Conservation (phyloP, 2,888 invertebrate genomes). For the Andrena fulva region DNA sequence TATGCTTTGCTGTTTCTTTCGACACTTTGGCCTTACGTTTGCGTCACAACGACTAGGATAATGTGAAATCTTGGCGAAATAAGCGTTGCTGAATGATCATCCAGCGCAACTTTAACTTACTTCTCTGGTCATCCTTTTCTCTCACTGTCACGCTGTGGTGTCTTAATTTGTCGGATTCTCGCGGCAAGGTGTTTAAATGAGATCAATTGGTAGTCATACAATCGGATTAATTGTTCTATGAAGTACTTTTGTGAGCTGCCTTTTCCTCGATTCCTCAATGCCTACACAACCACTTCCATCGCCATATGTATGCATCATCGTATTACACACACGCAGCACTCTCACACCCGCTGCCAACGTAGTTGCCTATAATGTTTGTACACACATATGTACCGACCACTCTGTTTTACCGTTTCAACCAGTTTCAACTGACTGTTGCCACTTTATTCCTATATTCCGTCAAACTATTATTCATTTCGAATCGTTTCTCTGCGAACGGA, state of each 20-base stretch:
- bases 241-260: constrained; percentile 49
- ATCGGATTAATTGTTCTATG: constrained; percentile 64
- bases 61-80: constrained; percentile 24
- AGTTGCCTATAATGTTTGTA: no score
- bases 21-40: constrained; percentile 32
- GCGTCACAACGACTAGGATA: constrained; percentile 21
- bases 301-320: constrained; percentile 3
- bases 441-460: not conserved
- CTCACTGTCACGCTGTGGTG: constrained; percentile 1
- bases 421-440: constrained; percentile 1
- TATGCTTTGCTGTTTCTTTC: constrained; percentile 16
- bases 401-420: not conserved
- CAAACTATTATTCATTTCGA: constrained; percentile 2
- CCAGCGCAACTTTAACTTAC: constrained; percentile 50
- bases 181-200: constrained; percentile 33
- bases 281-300: constrained; percentile 39
- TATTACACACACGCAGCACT: no score
- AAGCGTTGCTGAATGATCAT: constrained; percentile 29
- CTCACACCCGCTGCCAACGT: no score
- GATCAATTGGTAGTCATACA: constrained; percentile 56
- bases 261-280: constrained; percentile 42
- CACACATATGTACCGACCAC: no score
- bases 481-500: not conserved
- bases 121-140: constrained; percentile 39
- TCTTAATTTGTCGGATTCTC: constrained; percentile 12